A percentile compares a stretch with the other conserved stretches of the same genome.
Evolutionary conservation across 2,113 vertebrate genomes (phyloP).

Genomic region (Lutjanus erythropterus): DNA sequence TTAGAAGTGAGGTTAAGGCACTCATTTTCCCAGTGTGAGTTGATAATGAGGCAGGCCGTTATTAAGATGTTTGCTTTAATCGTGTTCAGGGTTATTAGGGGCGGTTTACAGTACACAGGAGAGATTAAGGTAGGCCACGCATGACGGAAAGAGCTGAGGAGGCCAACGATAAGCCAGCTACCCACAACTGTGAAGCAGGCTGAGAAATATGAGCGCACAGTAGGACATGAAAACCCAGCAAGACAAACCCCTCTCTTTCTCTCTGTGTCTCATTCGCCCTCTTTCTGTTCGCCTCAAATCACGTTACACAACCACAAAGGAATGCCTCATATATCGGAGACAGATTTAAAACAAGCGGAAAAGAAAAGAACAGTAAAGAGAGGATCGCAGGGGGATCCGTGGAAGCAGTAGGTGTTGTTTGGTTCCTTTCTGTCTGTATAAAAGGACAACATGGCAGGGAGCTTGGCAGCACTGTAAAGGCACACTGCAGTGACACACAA

Average conservation of each 20-base stretch:
- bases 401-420: constrained; percentile 51
- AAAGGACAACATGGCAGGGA: constrained; percentile 52
- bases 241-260: constrained; percentile 48
- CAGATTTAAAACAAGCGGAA: constrained; percentile 61
- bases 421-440: constrained; percentile 46
- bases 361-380: constrained; percentile 38
- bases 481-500: constrained; percentile 48
- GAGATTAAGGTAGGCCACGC: constrained; percentile 74
- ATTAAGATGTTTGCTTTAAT: constrained; percentile 79
- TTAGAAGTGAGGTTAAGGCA: constrained; percentile 35
- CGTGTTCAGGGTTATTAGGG: constrained; percentile 74
- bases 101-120: constrained; percentile 74
- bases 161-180: constrained; percentile 65
- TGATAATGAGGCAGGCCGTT: constrained; percentile 74
- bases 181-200: constrained; percentile 56
- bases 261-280: constrained; percentile 1
- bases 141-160: constrained; percentile 63
- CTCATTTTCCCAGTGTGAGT: constrained; percentile 63
- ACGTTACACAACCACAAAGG: constrained; percentile 76
- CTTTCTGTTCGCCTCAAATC: constrained; percentile 59
- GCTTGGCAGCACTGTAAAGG: constrained; percentile 44
- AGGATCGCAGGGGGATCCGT: constrained; percentile 35
- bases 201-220: constrained; percentile 70
- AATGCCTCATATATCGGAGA: constrained; percentile 69
- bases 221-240: constrained; percentile 61